Evolutionary conservation across 2,888 invertebrate species (phyloP), one percentile per base, ranked within the genome.

Genomic region (Stenichneumon culpator): DNA sequence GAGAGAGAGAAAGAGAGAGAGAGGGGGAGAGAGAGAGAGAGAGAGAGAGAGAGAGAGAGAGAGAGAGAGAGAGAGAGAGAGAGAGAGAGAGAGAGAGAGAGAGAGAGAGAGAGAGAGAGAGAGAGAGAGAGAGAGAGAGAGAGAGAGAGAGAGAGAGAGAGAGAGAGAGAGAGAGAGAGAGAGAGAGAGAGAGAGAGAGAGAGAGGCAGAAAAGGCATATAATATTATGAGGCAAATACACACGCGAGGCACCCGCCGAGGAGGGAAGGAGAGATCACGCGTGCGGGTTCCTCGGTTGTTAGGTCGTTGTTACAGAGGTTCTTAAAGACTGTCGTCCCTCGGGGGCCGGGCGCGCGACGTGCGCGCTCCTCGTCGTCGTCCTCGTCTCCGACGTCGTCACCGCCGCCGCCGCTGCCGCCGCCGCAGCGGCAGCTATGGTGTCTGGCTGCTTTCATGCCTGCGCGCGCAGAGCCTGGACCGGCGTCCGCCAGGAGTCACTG

Each of bases 381-480:
- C 52, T 69, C 78, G 68, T 78, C 65, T 11, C 36, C 65, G 77
- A 60, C 67, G 50, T 78, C 80, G 39, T 72, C 78, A 54, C 65
- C 73, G 54, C 74, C 69, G 25, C 67, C 75, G 67, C 79, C 86
- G 86, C 88, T 72, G 65, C 79, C 39, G 68, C 73, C 60, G 67
- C 73, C 72, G 82, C 39, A 77, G 60, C 83, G 9, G 39, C 39
- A 39, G 39, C 39, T 65, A 74, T 83, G 79, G 75, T 82, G 86
- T 86, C 82, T 83, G 86, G 79, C 86, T 75, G 84, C 83, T 82
- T 82, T 77, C 78, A 79, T 83, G 85, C 83, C 89, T 92, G 93
- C 93, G 93, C 93, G 93, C 93, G 93, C 92, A 91, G 90, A 93
- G 92, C 89, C 93, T 93, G 92, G 86, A 89, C 93, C 93, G 93